phyloP scores from a whole-genome alignment of 2,888 invertebrate genomes.

The Euplexia lucipara region DNA sequence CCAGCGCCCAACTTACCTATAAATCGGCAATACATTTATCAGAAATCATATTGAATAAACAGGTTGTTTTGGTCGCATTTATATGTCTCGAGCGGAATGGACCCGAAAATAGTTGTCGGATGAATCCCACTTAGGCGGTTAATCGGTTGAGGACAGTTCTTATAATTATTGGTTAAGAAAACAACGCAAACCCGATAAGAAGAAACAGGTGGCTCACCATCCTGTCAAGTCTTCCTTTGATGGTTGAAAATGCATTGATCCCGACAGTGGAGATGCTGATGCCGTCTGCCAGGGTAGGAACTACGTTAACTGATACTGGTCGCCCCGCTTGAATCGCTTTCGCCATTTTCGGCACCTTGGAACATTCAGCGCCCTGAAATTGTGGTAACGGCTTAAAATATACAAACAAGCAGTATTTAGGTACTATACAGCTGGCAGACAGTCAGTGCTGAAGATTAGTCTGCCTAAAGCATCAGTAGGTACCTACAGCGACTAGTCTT shows the following conservation, averaged over 20 bases:
- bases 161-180: not conserved
- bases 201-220: slow-evolving; percentile 84
- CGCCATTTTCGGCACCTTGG: slow-evolving; percentile 94
- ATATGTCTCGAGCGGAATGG: too few species aligned
- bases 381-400: not conserved
- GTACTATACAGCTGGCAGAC: not conserved
- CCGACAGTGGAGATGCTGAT: slow-evolving; percentile 94
- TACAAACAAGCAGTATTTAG: not conserved
- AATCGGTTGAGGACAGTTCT: too few species aligned
- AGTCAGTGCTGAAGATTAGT: not conserved
- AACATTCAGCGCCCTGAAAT: slow-evolving; percentile 94
- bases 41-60: too few species aligned
- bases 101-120: too few species aligned
- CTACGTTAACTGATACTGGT: slow-evolving; percentile 90
- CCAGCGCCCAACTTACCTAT: too few species aligned
- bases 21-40: too few species aligned
- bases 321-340: slow-evolving; percentile 92
- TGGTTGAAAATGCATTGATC: slow-evolving; percentile 93
- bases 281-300: slow-evolving; percentile 94
- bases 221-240: slow-evolving; percentile 93
- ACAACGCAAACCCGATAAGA: not conserved
- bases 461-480: not conserved
- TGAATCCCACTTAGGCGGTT: too few species aligned
- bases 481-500: not conserved
- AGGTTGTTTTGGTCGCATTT: too few species aligned